These are phyloP conservation scores for Opisthocomus hoazin DNA, from an alignment of 2,113 vertebrate species.

Conservation along the genomic window DNA sequence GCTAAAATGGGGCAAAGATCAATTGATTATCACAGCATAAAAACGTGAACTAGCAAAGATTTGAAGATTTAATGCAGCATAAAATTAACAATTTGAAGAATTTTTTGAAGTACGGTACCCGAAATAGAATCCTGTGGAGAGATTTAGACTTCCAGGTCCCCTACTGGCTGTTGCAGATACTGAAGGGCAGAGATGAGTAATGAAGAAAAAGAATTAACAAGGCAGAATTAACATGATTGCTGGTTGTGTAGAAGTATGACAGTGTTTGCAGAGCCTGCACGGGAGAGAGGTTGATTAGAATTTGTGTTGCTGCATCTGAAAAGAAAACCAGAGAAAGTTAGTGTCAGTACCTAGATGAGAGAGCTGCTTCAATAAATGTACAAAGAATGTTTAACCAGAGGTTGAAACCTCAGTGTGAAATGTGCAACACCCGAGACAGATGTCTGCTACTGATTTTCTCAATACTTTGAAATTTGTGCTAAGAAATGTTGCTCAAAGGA, in stretches of 20 bases:
- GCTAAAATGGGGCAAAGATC: neutral
- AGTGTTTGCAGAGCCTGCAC: neutral
- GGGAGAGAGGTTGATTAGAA: neutral
- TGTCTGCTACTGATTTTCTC: neutral
- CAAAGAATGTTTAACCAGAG: neutral
- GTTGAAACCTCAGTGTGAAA: neutral
- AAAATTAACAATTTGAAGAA: neutral
- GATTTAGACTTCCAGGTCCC: neutral
- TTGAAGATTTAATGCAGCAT: neutral
- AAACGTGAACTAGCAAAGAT: neutral
- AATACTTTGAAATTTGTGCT: neutral
- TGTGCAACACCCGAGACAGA: rapidly evolving
- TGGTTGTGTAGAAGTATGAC: neutral
- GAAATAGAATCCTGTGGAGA: neutral
- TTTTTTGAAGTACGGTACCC: neutral
- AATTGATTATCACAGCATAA: neutral
- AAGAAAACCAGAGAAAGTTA: neutral
- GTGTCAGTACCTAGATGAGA: neutral
- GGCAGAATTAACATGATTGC: neutral
- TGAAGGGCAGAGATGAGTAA: neutral
- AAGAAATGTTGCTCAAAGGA: neutral
- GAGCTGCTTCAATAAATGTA: neutral
- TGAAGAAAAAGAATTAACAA: neutral
- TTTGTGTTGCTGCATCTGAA: neutral
- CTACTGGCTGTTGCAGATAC: neutral